phyloP scores from a whole-genome alignment of 2,797 vertebrate species.

The Cossypha polioptera region DNA sequence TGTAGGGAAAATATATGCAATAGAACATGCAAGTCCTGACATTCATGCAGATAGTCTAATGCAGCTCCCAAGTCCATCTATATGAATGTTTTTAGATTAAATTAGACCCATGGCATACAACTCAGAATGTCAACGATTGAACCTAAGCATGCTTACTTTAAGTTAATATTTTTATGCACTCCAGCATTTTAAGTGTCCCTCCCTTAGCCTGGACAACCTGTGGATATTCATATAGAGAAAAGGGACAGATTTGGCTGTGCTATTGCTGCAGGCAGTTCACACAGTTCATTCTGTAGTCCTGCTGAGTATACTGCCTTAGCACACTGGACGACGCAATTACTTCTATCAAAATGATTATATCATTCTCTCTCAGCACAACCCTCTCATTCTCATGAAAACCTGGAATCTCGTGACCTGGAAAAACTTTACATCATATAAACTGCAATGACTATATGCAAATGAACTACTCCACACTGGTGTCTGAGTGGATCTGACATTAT shows the following conservation, averaged over 20 bases:
- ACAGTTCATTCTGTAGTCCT: neutral
- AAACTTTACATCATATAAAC: fast-evolving
- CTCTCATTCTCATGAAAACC: neutral
- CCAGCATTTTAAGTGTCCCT: neutral
- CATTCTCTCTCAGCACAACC: neutral
- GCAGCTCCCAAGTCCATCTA: neutral
- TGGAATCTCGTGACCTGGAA: neutral
- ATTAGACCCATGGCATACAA: neutral
- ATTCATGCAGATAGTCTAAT: neutral
- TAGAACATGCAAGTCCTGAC: neutral
- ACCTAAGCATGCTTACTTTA: neutral
- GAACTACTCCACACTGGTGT: fast-evolving
- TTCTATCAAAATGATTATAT: neutral
- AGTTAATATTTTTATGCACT: neutral
- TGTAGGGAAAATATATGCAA: neutral
- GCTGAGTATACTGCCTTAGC: neutral
- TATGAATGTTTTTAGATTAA: neutral
- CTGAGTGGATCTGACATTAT: neutral
- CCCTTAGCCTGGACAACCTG: neutral
- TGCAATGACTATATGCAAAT: neutral
- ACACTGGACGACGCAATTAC: neutral
- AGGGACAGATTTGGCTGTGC: neutral
- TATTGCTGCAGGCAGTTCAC: neutral
- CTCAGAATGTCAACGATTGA: neutral
- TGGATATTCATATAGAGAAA: neutral